Evolutionary conservation across 2,888 invertebrate genomes (phyloP), one percentile per base, ranked within the genome.

Genomic region (Eurytoma californica): DNA sequence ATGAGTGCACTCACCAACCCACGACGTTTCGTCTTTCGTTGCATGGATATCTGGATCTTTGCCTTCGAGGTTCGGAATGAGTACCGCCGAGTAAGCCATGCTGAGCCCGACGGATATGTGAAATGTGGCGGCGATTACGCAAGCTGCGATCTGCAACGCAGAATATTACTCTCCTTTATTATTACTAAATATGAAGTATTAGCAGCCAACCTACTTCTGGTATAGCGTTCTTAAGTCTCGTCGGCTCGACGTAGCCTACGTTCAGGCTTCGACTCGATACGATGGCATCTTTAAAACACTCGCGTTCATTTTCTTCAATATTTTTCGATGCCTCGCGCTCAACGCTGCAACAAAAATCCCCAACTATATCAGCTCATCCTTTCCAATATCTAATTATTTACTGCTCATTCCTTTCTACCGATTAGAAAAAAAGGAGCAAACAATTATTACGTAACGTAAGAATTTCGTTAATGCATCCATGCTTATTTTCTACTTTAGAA

Each of bases 91-190:
- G 86, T 91, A 93, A 3, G 92, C 92, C 85, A 93, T 91, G 30
- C 92, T 91, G 20, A 93, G 90, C 4, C 93, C 93, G 28, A 93
- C 92, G n/a, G 92, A 92, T 82, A 93, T 91, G 85, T 93, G 93
- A 86, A 92, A 93, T 30, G 92, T 91, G 3, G 92, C 92, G 3
- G 92, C 91, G 63, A 92, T 90, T 67, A 92, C 87, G 82, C 92
- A 91, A 20, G 92, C 92, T 39, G 90, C 84, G 66, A 93, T 91
- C 93, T 93, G 24, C 12, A 47, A 30, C 30, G 55, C 14, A 7
- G 24, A 2, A 24, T n/a, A n/a, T n/a, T n/a, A n/a, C n/a, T n/a
- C n/a, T n/a, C 24, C 24, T 24, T 24, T 24, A 24, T 24, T 24
- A 2, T 72, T 30, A 28, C n/a, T 16, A 68, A 53, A 53, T n/a